Evolutionary conservation across 2,888 invertebrate genomes (phyloP).

Genomic region (Chouioia cunea): DNA sequence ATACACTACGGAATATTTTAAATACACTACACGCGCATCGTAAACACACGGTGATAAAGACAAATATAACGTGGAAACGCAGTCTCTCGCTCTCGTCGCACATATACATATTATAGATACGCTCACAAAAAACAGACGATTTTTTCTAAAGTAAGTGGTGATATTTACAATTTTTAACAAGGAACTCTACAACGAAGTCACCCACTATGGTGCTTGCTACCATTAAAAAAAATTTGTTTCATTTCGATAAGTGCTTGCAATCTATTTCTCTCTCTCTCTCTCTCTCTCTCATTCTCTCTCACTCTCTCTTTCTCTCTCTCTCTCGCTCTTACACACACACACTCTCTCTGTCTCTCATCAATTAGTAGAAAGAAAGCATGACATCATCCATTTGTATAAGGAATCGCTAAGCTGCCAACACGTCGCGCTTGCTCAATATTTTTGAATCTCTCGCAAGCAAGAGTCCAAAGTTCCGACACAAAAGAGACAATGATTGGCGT

Average conservation of each 20-base stretch:
- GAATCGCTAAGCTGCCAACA: neutral
- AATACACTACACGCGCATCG: no score
- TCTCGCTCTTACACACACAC: no score
- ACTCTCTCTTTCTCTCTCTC: slow-evolving; percentile 1
- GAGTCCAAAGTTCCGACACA: no score
- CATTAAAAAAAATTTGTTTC: neutral
- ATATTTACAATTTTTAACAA: slow-evolving; percentile 42
- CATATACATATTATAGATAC: slow-evolving; percentile 5
- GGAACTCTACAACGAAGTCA: slow-evolving; percentile 49
- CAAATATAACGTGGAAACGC: slow-evolving; percentile 12
- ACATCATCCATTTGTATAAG: neutral
- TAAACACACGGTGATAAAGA: neutral
- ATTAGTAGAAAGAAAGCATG: slow-evolving; percentile 1
- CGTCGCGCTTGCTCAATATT: neutral
- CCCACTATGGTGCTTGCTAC: slow-evolving; percentile 28
- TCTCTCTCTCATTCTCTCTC: neutral
- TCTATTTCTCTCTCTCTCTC: no score
- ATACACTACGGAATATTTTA: no score
- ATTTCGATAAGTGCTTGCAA: slow-evolving; percentile 1
- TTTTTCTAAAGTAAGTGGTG: slow-evolving; percentile 20
- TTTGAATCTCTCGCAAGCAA: neutral
- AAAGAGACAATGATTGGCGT: no score
- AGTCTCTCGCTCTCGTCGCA: slow-evolving; percentile 4
- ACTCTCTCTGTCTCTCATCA: no score
- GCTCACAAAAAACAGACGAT: slow-evolving; percentile 5